Evolutionary conservation across 2,888 invertebrate species (phyloP).

Genomic region (Hypercompe scribonia): DNA sequence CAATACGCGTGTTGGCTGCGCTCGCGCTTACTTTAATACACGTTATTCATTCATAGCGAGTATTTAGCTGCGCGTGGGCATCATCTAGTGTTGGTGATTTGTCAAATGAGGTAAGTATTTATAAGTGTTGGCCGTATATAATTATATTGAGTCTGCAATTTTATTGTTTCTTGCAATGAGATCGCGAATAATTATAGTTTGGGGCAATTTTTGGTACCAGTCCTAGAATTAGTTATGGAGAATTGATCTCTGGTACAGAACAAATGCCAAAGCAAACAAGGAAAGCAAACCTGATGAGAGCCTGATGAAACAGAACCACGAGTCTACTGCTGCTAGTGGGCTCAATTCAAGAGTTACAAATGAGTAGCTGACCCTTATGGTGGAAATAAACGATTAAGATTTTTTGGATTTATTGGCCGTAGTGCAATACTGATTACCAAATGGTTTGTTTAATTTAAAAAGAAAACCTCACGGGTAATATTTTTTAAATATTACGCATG

Average conservation of each 20-base stretch:
- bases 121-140: not conserved
- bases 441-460: not conserved
- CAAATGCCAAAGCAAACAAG: no score
- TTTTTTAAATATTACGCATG: not conserved
- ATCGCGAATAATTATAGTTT: not conserved
- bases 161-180: not conserved
- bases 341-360: no score
- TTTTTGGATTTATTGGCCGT: not conserved
- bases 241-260: no score
- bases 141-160: conserved; percentile 2
- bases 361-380: no score
- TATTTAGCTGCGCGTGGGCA: conserved; percentile 10
- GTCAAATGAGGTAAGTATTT: conserved; percentile 13
- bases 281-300: no score
- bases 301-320: no score
- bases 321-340: no score
- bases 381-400: no score
- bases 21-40: conserved; percentile 18
- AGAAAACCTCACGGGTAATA: no score
- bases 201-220: no score
- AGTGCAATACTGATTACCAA: not conserved
- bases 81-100: conserved; percentile 13
- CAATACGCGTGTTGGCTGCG: conserved; percentile 13
- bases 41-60: conserved; percentile 26
- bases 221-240: no score